Conservation (phyloP, 2,113 vertebrate genomes). For the Oxyura jamaicensis region DNA sequence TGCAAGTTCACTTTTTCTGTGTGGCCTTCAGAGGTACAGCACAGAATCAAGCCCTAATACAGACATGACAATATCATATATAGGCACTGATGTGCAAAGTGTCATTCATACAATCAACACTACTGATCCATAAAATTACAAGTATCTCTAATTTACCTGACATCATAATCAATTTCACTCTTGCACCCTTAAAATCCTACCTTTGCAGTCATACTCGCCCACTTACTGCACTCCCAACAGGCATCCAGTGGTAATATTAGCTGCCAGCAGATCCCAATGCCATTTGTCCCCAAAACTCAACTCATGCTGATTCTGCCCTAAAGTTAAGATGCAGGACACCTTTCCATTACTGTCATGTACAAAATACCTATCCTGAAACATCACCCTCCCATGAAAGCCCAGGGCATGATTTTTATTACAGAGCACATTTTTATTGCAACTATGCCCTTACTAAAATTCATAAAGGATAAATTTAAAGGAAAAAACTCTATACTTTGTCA, state of each 20-base stretch:
- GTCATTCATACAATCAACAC: background rate
- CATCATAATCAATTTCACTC: background rate
- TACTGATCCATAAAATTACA: background rate
- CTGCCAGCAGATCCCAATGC: background rate
- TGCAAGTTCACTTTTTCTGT: background rate
- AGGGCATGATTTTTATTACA: background rate
- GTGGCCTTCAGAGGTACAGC: background rate
- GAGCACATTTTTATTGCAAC: background rate
- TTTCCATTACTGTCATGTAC: background rate
- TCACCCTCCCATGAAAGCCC: background rate
- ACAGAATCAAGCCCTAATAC: background rate
- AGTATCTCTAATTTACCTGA: background rate
- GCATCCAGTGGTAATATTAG: background rate
- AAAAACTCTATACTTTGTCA: background rate
- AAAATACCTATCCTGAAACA: background rate
- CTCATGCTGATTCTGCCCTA: background rate
- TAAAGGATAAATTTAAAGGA: background rate
- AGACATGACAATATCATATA: background rate
- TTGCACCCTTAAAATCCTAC: background rate
- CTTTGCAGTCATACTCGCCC: background rate
- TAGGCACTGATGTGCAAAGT: background rate
- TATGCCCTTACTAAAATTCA: constrained; percentile 5
- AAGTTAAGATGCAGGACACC: background rate
- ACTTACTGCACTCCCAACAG: background rate
- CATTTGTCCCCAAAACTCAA: background rate